Evolutionary conservation across 2,888 invertebrate genomes (phyloP).

Genomic region (Philereme vetulata): DNA sequence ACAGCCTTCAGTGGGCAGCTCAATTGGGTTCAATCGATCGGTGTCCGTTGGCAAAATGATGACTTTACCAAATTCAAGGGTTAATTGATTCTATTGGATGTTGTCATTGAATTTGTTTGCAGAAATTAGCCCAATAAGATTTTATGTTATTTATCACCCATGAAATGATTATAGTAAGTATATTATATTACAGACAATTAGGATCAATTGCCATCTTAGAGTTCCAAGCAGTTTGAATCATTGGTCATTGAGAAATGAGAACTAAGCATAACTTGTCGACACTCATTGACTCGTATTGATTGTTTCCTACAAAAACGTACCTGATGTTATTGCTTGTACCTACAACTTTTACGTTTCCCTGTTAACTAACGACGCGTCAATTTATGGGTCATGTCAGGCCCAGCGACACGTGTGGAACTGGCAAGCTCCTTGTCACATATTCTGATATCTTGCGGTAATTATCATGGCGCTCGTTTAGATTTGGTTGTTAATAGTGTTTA

Average conservation of each 20-base stretch:
- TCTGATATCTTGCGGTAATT: no score
- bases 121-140: slow-evolving; percentile 35
- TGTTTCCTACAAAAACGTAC: no score
- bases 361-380: background rate
- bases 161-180: slow-evolving; percentile 35
- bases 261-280: no score
- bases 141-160: slow-evolving; percentile 29
- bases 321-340: no score
- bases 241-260: background rate
- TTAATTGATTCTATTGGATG: slow-evolving; percentile 56
- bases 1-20: slow-evolving; percentile 38
- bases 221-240: background rate
- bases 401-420: slow-evolving; percentile 4
- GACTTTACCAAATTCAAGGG: slow-evolving; percentile 50
- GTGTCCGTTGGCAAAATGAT: slow-evolving; percentile 46
- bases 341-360: background rate
- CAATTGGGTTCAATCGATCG: slow-evolving; percentile 66
- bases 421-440: no score
- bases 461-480: no score
- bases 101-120: slow-evolving; percentile 48
- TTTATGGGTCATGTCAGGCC: background rate
- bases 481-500: no score
- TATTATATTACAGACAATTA: background rate
- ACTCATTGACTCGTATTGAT: no score
- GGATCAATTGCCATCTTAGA: no score